Conservation (phyloP, 2,113 vertebrate genomes). For the Prionailurus bengalensis region DNA sequence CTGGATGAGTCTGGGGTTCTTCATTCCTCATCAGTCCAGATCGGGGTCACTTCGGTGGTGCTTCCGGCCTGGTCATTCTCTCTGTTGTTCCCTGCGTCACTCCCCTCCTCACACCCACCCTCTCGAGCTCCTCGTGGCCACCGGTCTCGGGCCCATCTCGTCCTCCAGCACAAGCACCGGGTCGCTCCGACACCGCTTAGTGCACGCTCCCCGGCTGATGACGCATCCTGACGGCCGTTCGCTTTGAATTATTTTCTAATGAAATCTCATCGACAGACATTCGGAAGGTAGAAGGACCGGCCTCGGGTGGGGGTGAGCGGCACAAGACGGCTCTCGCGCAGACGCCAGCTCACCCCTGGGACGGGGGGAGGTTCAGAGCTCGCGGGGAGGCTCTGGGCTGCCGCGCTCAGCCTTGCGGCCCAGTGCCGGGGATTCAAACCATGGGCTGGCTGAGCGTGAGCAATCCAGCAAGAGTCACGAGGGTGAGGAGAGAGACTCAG, state of each 20-base stretch:
- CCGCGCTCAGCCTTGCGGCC: too few species aligned
- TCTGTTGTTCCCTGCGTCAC: rapidly evolving
- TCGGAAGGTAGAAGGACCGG: not conserved
- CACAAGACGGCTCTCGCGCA: not conserved
- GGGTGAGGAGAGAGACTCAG: not conserved
- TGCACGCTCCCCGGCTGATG: not conserved
- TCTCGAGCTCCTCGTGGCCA: not conserved
- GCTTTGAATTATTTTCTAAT: not conserved
- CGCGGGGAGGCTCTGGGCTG: not conserved
- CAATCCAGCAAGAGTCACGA: not conserved
- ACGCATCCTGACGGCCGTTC: too few species aligned
- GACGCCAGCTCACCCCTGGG: not conserved
- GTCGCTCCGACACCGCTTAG: not conserved
- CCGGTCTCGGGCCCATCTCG: not conserved
- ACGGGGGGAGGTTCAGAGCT: not conserved
- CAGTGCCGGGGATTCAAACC: not conserved
- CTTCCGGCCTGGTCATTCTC: not conserved
- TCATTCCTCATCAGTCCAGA: not conserved
- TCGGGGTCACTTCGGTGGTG: not conserved
- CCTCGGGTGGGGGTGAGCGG: not conserved
- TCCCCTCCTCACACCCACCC: not conserved
- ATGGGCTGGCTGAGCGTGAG: not conserved
- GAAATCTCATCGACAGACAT: not conserved
- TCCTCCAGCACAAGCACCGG: not conserved
- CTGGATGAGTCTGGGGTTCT: not conserved